These are phyloP conservation scores for Epistrophe grossulariae DNA, from an alignment of 2,888 invertebrate species.

Conservation along the genomic window DNA sequence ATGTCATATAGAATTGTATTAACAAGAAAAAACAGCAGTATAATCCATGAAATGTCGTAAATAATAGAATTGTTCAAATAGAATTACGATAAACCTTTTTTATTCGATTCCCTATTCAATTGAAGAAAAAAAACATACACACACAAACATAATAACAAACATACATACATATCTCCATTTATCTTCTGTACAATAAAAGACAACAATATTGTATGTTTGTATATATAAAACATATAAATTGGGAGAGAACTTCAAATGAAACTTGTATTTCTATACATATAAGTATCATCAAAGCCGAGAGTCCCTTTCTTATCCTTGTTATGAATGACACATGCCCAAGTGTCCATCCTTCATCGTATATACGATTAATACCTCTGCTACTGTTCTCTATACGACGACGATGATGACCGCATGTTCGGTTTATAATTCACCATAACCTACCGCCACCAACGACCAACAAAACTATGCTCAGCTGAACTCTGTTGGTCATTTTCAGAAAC, in stretches of 20 bases:
- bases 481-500: conserved; percentile 65
- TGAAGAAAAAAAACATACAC: conserved; percentile 5
- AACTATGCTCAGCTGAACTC: conserved; percentile 30
- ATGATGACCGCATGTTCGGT: conserved; percentile 37
- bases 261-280: conserved; percentile 2
- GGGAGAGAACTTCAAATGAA: conserved; percentile 32
- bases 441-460: conserved; percentile 12
- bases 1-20: not conserved
- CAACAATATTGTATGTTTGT: not conserved
- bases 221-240: conserved; percentile 1
- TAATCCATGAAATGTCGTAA: conserved; percentile 30
- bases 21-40: conserved; percentile 1
- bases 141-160: not conserved
- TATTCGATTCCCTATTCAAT: conserved; percentile 5
- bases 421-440: conserved; percentile 57
- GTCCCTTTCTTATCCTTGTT: conserved; percentile 32
- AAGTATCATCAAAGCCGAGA: conserved; percentile 4
- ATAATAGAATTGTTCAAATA: conserved; percentile 58
- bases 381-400: not conserved
- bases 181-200: not conserved
- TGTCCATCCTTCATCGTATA: conserved; percentile 21
- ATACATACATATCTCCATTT: not conserved
- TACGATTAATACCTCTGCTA: conserved; percentile 29
- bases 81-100: conserved; percentile 49
- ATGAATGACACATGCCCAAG: conserved; percentile 50